Evolutionary conservation across 2,113 vertebrate species (phyloP).

Genomic region (Monarcha castaneiventris): DNA sequence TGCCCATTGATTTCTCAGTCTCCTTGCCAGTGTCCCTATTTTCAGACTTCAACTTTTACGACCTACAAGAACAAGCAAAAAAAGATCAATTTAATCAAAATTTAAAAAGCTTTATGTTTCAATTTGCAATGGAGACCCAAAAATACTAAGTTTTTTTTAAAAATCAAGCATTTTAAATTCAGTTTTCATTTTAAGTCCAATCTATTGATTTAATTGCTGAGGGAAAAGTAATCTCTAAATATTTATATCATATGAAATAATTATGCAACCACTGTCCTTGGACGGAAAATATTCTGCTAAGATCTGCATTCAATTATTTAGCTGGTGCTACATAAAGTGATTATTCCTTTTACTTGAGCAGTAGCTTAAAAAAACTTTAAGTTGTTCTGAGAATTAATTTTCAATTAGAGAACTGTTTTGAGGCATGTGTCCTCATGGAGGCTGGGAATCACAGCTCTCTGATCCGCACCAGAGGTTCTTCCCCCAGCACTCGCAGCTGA

Average conservation of each 20-base stretch:
- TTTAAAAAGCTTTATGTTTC: background rate
- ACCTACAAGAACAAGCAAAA: background rate
- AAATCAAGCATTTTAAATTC: background rate
- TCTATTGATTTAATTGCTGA: background rate
- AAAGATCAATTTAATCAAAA: background rate
- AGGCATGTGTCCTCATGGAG: background rate
- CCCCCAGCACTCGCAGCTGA: background rate
- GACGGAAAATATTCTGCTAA: background rate
- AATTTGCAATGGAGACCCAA: background rate
- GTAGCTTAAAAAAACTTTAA: background rate
- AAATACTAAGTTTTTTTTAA: accelerated
- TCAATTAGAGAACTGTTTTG: background rate
- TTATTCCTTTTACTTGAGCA: background rate
- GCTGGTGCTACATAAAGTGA: background rate
- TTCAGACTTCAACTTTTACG: background rate
- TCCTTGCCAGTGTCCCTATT: background rate
- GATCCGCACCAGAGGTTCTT: background rate
- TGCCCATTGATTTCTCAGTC: background rate
- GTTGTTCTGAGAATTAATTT: background rate
- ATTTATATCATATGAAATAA: background rate
- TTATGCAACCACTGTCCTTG: background rate
- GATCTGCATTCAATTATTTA: background rate
- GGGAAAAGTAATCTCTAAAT: background rate
- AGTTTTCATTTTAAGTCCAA: background rate
- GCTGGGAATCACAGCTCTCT: background rate